A percentile compares a stretch with the other conserved stretches of the same genome.
Evolutionary conservation across 1,140 invertebrate species (phyloP).

Genomic region (Lerema accius): DNA sequence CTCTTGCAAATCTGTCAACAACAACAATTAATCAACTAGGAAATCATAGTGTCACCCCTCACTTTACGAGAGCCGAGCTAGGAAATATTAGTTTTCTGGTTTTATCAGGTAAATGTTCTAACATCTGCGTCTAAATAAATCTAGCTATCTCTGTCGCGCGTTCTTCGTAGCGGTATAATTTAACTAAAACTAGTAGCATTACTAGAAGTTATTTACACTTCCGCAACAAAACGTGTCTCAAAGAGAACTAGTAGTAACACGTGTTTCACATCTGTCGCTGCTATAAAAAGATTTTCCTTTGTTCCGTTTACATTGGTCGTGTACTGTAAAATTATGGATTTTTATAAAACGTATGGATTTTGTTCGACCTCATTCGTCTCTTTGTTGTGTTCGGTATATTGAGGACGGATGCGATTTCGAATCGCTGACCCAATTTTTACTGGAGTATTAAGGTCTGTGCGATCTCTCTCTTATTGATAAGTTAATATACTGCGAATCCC

Average conservation of each 20-base stretch:
- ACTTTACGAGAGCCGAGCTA: too few species aligned
- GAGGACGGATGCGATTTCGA: not conserved
- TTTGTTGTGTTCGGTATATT: conserved; percentile 5
- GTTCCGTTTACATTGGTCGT: conserved; percentile 6
- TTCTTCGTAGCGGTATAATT: not conserved
- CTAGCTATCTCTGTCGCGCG: too few species aligned
- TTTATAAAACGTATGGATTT: not conserved
- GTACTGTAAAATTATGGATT: not conserved
- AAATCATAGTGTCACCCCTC: too few species aligned
- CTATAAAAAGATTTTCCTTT: conserved; percentile 15
- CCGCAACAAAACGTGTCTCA: not conserved
- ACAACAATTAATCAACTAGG: too few species aligned
- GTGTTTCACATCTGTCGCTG: conserved; percentile 8
- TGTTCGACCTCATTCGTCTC: not conserved
- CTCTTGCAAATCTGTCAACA: too few species aligned
- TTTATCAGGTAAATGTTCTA: too few species aligned
- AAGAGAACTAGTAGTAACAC: not conserved
- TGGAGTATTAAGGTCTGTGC: not conserved
- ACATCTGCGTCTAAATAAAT: too few species aligned
- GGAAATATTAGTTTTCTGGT: too few species aligned
- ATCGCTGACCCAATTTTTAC: not conserved
- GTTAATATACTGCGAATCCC: not conserved
- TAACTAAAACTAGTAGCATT: not conserved
- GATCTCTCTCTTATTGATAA: not conserved
- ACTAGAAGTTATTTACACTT: not conserved